These are phyloP conservation scores for Echeneis naucrates DNA, from an alignment of 2,797 vertebrate genomes.

Conservation along the genomic window DNA sequence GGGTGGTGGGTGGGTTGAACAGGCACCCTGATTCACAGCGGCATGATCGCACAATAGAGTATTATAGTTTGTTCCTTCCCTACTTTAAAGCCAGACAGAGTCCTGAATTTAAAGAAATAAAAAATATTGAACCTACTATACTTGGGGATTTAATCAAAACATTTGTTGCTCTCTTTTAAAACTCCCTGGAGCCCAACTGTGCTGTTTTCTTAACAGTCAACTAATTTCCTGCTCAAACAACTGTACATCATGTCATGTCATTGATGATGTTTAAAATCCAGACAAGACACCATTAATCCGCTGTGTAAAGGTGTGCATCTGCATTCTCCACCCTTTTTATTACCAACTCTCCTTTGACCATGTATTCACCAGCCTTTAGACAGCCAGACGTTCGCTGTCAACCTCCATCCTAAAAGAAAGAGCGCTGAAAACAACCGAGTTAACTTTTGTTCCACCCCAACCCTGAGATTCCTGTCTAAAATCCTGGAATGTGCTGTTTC, in stretches of 20 bases:
- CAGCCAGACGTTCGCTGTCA: constrained; percentile 5
- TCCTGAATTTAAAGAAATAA: not conserved
- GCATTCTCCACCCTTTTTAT: constrained; percentile 6
- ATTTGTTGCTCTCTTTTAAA: constrained; percentile 1
- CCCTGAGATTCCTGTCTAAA: constrained; percentile 21
- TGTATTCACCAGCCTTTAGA: constrained; percentile 3
- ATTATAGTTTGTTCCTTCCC: constrained; percentile 26
- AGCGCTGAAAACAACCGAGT: not conserved
- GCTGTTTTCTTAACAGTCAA: constrained; percentile 33
- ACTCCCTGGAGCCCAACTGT: constrained; percentile 16
- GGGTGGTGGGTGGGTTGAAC: constrained; percentile 22
- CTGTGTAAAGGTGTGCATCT: not conserved
- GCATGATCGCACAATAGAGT: constrained; percentile 40
- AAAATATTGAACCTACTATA: constrained; percentile 11
- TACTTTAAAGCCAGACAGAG: constrained; percentile 10
- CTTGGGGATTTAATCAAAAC: not conserved
- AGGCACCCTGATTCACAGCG: constrained; percentile 37
- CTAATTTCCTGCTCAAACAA: not conserved
- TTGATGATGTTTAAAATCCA: constrained; percentile 5
- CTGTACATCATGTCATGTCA: not conserved
- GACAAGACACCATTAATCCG: not conserved
- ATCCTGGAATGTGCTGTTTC: constrained; percentile 21
- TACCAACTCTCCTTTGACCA: constrained; percentile 2
- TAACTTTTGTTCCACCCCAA: constrained; percentile 14
- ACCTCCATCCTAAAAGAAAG: constrained; percentile 7